These are phyloP conservation scores for Aleadryas rufinucha DNA, from an alignment of 2,113 vertebrate genomes.

Conservation along the genomic window DNA sequence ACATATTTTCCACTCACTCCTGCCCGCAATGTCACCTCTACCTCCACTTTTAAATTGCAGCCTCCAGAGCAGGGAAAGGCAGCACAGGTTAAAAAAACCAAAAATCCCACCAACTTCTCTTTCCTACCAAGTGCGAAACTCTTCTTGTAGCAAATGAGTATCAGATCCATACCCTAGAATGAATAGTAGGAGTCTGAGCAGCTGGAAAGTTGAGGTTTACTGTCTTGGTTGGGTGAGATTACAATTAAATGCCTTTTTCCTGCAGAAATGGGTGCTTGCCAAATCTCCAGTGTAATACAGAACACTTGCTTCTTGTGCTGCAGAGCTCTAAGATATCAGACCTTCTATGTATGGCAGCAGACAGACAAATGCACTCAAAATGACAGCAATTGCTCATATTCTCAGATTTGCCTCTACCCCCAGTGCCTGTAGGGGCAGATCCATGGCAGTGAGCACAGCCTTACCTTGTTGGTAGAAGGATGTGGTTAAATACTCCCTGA, in stretches of 20 bases:
- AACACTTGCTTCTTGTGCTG: not conserved
- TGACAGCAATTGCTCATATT: not conserved
- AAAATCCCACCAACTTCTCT: not conserved
- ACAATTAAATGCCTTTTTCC: not conserved
- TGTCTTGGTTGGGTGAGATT: not conserved
- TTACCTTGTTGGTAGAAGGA: not conserved
- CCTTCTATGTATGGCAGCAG: not conserved
- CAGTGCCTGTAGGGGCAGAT: constrained; percentile 8
- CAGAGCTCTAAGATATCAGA: not conserved
- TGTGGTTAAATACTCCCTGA: not conserved
- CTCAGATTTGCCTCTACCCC: not conserved
- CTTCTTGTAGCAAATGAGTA: not conserved
- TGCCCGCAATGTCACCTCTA: not conserved
- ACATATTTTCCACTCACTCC: not conserved
- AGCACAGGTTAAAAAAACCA: not conserved
- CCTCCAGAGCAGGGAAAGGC: not conserved
- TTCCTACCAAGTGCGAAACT: not conserved
- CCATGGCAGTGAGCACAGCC: not conserved
- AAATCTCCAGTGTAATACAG: not conserved
- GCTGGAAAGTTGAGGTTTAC: not conserved
- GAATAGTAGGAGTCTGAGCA: not conserved
- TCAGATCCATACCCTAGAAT: not conserved
- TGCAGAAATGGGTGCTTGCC: not conserved
- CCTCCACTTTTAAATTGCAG: not conserved
- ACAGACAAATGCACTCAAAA: not conserved